Conservation (phyloP, 2,888 invertebrate species). For the Hemistola chrysoprasaria region DNA sequence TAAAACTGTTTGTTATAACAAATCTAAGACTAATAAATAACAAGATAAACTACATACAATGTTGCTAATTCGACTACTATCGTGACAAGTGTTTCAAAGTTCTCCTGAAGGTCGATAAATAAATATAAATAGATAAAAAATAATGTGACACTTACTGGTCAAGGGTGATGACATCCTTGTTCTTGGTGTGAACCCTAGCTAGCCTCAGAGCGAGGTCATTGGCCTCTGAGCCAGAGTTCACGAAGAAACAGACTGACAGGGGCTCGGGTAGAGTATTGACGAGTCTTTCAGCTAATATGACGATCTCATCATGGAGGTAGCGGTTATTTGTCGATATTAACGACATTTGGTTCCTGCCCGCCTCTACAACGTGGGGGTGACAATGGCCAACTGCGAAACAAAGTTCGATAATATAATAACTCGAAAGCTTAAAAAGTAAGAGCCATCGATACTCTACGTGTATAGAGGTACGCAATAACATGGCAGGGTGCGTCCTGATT, state of each 20-base stretch:
- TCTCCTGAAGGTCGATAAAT: constrained; percentile 3
- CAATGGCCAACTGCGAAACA: constrained; percentile 95
- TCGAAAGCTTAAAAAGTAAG: too few relatives aligned
- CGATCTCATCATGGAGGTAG: constrained; percentile 97
- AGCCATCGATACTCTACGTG: too few relatives aligned
- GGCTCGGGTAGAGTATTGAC: constrained; percentile 91
- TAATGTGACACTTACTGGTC: constrained; percentile 92
- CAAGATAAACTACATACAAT: constrained; percentile 1
- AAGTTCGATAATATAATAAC: background rate
- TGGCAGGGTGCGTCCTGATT: too few relatives aligned
- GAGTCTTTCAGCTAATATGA: constrained; percentile 93
- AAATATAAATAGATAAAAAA: constrained; percentile 16
- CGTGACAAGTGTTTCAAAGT: constrained; percentile 9
- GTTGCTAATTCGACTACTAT: background rate
- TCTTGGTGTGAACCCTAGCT: constrained; percentile 93
- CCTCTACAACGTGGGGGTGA: constrained; percentile 96
- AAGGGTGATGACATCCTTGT: constrained; percentile 94
- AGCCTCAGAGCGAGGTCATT: constrained; percentile 97
- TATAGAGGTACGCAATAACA: too few relatives aligned
- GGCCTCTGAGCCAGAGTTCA: constrained; percentile 99
- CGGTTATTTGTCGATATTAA: constrained; percentile 96
- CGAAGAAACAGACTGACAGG: constrained; percentile 96
- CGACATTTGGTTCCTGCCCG: constrained; percentile 95
- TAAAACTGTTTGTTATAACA: too few relatives aligned
- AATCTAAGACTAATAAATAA: too few relatives aligned